These are phyloP conservation scores for Patella pellucida DNA, from an alignment of 2,888 invertebrate species.

Conservation along the genomic window DNA sequence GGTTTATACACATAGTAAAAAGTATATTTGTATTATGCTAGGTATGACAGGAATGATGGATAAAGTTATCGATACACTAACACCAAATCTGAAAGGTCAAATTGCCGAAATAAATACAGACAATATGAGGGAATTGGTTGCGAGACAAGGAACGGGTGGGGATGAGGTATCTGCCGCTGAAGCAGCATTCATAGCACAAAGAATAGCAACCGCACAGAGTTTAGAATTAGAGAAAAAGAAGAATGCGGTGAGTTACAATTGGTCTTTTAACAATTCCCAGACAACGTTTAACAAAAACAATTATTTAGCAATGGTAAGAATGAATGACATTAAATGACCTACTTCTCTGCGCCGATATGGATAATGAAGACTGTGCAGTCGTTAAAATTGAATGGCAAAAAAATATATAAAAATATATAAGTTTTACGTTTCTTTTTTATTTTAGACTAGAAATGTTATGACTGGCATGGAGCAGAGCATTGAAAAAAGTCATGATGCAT, in stretches of 20 bases:
- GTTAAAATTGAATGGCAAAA: not conserved
- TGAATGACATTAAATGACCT: not conserved
- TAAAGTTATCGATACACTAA: not conserved
- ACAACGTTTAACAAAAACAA: too few relatives aligned
- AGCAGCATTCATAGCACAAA: not conserved
- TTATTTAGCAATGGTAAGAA: too few relatives aligned
- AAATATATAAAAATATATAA: too few relatives aligned
- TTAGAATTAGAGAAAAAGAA: not conserved
- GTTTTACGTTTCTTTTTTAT: too few relatives aligned
- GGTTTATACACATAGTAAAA: too few relatives aligned
- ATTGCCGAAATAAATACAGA: not conserved
- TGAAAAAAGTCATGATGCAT: constrained; percentile 10
- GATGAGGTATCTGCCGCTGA: not conserved
- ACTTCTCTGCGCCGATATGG: not conserved
- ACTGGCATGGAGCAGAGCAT: constrained; percentile 8
- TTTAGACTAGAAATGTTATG: constrained; percentile 10
- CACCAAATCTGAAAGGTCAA: not conserved
- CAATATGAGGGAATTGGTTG: not conserved
- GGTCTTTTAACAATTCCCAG: too few relatives aligned
- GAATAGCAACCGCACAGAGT: not conserved
- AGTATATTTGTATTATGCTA: not conserved
- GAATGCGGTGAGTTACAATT: not conserved
- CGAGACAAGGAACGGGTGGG: not conserved
- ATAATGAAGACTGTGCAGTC: not conserved
- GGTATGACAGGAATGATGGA: constrained; percentile 1